phyloP scores from a whole-genome alignment of 2,888 invertebrate species.

The Ormyrus labotus region DNA sequence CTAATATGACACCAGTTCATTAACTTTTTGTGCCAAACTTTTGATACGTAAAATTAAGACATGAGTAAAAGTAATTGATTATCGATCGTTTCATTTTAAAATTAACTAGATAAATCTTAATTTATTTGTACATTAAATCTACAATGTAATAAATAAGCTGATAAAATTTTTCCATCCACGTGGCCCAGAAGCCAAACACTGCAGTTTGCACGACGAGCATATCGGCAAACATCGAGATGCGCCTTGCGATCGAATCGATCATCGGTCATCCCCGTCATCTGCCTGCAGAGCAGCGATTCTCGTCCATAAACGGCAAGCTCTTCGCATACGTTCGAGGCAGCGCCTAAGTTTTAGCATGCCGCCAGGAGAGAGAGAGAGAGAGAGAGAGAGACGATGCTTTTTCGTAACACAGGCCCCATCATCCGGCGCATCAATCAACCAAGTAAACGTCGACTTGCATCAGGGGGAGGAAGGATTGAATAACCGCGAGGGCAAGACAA shows the following conservation, averaged over 20 bases:
- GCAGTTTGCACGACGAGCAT: background rate
- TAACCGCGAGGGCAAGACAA: conserved; percentile 2
- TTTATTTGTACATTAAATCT: no score
- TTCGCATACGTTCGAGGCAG: background rate
- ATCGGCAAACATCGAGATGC: conserved; percentile 21
- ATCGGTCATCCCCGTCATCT: conserved; percentile 7
- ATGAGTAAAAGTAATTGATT: no score
- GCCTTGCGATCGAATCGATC: conserved; percentile 24
- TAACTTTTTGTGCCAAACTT: no score
- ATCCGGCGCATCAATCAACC: conserved; percentile 38
- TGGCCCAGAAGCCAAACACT: conserved; percentile 1
- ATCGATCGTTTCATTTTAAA: no score
- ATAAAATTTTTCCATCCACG: background rate
- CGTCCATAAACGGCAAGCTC: background rate
- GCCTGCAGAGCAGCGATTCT: background rate
- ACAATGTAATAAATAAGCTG: no score
- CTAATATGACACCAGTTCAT: no score
- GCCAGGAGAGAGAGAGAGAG: background rate
- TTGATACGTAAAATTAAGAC: no score
- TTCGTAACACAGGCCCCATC: conserved; percentile 17
- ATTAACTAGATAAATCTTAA: no score
- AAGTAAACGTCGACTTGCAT: background rate
- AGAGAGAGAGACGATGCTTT: background rate
- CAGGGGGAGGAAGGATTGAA: conserved; percentile 20
- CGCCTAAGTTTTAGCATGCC: background rate